Base-by-base conservation (phyloP, 30 jellyfish, hydroid and myxozoan species). In the Aurelia aurita complex sp. Pacific region DNA sequence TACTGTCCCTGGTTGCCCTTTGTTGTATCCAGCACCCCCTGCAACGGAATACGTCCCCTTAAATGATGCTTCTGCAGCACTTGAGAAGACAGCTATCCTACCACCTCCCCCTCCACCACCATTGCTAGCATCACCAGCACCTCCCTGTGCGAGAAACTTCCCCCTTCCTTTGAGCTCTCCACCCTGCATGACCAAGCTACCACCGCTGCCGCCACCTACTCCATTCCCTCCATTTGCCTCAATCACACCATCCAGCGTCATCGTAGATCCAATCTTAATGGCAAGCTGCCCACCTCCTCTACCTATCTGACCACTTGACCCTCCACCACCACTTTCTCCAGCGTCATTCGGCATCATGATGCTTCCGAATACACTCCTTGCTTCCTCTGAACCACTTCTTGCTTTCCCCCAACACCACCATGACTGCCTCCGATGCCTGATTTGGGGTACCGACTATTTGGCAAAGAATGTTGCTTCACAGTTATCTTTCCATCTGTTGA, bases 81-180 rank as follows among this genome's bases (percentile, higher is more conserved):
- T 52, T 18, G 88, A 62, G 51, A 63, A 59, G 66, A 85, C 10
- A 14, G 94, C 83, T 36, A 85, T 68, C 34, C 94, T 74, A 9
- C 89, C 89, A 2, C 92, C 92, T 16, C 94, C 94, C 17, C 94
- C 94, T 1, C 94, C 94, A 2, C 94, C 94, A 16, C 94, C 94
- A 32, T 74, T 76, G 40, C 69, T 64, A 62, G 76, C 71, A 55
- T 66, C 29, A 2, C 88, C 94, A 5, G 88, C 83, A 5, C 91
- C 91, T 12, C 91, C 91, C 33, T 32, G 64, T 51, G 94, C 88
- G 17, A 29, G 61, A 36, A 85, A 65, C 4, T 3, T 32, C 46
- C 94, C 94, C 53, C 83, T 74, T 50, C 94, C 94, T 67, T 64
- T 67, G 17, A 85, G 42, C 1, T 62, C 50, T 16, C 78, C 83